Percentiles rank a stretch among this genome's conserved stretches.
phyloP scores from a whole-genome alignment of 2,888 invertebrate genomes.

The Agrenia bidenticulata region DNA sequence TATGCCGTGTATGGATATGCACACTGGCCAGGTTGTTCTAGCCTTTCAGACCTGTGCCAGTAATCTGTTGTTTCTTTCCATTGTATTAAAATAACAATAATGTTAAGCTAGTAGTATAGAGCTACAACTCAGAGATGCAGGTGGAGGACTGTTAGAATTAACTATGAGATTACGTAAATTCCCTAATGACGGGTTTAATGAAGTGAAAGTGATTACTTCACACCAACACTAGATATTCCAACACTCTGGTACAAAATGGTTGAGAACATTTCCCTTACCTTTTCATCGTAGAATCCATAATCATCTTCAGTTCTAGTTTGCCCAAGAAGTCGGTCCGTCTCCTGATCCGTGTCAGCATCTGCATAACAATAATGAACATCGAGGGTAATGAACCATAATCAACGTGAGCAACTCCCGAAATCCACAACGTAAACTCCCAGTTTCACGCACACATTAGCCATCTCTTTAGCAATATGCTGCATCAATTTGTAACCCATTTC shows the following conservation, averaged over 20 bases:
- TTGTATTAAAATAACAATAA: too few relatives aligned
- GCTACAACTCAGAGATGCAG: not conserved
- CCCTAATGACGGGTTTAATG: conserved; percentile 18
- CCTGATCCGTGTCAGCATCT: conserved; percentile 94
- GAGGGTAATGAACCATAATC: conserved; percentile 15
- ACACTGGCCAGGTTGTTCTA: too few relatives aligned
- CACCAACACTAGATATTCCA: too few relatives aligned
- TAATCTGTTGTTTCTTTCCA: not conserved
- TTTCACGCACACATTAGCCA: too few relatives aligned
- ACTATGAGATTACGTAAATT: conserved; percentile 9
- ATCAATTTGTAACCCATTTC: too few relatives aligned
- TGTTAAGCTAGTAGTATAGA: too few relatives aligned
- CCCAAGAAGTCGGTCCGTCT: conserved; percentile 92
- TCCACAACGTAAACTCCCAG: not conserved
- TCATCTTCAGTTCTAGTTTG: conserved; percentile 87
- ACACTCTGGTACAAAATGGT: too few relatives aligned
- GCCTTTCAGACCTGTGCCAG: too few relatives aligned
- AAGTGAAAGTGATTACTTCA: conserved; percentile 20
- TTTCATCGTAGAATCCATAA: conserved; percentile 87
- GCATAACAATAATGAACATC: conserved; percentile 25
- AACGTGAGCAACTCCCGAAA: not conserved
- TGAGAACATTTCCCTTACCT: conserved; percentile 57
- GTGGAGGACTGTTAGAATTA: not conserved
- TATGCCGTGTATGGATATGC: too few relatives aligned
- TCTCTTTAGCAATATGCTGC: too few relatives aligned